Conservation (phyloP, 2,113 vertebrate genomes). For the Daboia siamensis region DNA sequence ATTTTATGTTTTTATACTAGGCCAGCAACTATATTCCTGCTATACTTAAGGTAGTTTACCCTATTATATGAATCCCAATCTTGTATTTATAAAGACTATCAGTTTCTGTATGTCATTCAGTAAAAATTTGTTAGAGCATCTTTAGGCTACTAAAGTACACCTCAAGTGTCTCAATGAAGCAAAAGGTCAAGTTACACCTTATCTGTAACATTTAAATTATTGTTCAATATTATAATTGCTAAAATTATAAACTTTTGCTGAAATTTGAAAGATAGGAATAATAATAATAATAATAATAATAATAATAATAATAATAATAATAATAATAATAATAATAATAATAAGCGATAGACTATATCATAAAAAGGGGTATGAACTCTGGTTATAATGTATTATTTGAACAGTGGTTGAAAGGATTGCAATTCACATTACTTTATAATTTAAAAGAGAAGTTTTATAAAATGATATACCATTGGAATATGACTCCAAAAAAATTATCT, state of each 20-base stretch:
- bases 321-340: no score
- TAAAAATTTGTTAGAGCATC: neutral
- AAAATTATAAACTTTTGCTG: neutral
- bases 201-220: neutral
- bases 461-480: neutral
- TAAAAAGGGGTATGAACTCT: neutral
- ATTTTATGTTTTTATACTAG: neutral
- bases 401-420: neutral
- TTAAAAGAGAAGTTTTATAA: neutral
- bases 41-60: neutral
- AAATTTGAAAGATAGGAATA: neutral
- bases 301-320: no score
- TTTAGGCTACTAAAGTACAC: neutral
- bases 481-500: neutral
- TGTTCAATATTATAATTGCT: neutral
- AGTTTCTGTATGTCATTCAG: neutral
- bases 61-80: neutral
- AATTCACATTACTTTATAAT: neutral
- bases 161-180: neutral
- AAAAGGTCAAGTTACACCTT: neutral
- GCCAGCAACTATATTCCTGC: neutral
- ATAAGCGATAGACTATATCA: neutral
- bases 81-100: neutral
- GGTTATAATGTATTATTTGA: neutral
- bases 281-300: neutral